phyloP scores from a whole-genome alignment of 1,140 invertebrate genomes.

The Trichomalopsis sarcophagae region DNA sequence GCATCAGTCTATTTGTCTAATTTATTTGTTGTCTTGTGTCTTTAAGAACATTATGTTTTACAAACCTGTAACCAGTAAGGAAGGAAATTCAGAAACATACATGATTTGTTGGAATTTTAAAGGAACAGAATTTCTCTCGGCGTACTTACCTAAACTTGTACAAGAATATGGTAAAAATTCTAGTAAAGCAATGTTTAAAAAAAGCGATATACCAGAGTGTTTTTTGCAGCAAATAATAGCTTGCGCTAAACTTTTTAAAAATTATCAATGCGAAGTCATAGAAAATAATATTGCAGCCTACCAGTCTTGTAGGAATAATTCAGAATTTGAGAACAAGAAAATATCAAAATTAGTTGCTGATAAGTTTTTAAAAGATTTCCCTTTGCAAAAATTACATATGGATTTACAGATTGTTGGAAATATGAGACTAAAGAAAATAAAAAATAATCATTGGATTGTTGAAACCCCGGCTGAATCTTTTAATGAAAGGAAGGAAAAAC shows the following conservation, averaged over 20 bases:
- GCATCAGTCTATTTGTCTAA: slow-evolving; percentile 83
- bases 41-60: slow-evolving; percentile 85
- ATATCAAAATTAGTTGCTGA: slow-evolving; percentile 58
- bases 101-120: slow-evolving; percentile 84
- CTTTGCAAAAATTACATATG: slow-evolving; percentile 56
- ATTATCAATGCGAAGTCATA: slow-evolving; percentile 80
- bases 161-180: slow-evolving; percentile 72
- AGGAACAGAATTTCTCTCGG: slow-evolving; percentile 69
- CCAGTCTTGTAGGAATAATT: slow-evolving; percentile 14
- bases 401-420: slow-evolving; percentile 60
- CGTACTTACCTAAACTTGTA: slow-evolving; percentile 72
- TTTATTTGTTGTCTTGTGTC: slow-evolving; percentile 87
- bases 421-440: slow-evolving; percentile 41
- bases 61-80: slow-evolving; percentile 94
- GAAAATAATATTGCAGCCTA: slow-evolving; percentile 79
- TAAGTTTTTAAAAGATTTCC: slow-evolving; percentile 60
- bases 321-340: slow-evolving; percentile 31
- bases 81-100: slow-evolving; percentile 96
- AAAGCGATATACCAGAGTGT: slow-evolving; percentile 77
- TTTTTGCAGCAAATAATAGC: slow-evolving; percentile 83
- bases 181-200: slow-evolving; percentile 77
- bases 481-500: slow-evolving; percentile 61
- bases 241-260: slow-evolving; percentile 80
- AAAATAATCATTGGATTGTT: slow-evolving; percentile 32
- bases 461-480: slow-evolving; percentile 61